These are phyloP conservation scores for Volucella zonaria DNA, from an alignment of 2,888 invertebrate species.

Conservation along the genomic window DNA sequence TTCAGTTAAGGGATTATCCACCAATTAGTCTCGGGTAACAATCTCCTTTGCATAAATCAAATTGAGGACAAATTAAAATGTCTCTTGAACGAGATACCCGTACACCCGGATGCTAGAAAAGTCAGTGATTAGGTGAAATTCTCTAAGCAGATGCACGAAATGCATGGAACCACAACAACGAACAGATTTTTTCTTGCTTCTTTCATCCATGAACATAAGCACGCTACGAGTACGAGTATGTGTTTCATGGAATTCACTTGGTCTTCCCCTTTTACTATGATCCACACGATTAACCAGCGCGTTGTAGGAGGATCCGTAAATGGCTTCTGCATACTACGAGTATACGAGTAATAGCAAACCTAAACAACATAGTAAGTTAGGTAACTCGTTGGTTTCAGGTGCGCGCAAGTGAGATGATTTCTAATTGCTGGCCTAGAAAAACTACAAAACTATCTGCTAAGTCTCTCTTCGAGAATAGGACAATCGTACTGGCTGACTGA, in stretches of 20 bases:
- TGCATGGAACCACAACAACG: conserved; percentile 68
- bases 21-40: conserved; percentile 71
- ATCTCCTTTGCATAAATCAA: conserved; percentile 75
- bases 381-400: conserved; percentile 55
- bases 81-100: conserved; percentile 58
- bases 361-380: no score
- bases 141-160: conserved; percentile 73
- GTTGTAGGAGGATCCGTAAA: conserved; percentile 69
- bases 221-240: conserved; percentile 52
- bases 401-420: conserved; percentile 70
- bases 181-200: conserved; percentile 50
- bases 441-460: conserved; percentile 61
- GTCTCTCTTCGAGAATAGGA: conserved; percentile 66
- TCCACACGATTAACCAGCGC: conserved; percentile 56
- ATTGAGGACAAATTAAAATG: conserved; percentile 76
- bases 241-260: conserved; percentile 64
- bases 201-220: conserved; percentile 69
- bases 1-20: conserved; percentile 60
- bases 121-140: conserved; percentile 72
- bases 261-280: conserved; percentile 60
- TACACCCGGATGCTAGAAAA: conserved; percentile 71
- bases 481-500: conserved; percentile 34
- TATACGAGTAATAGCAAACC: no score
- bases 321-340: conserved; percentile 68
- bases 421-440: conserved; percentile 72